A percentile compares a stretch with the other conserved stretches of the same genome.
Evolutionary conservation across 92 coral and sea anemone species (phyloP).

Genomic region (Phenganax subtilis): DNA sequence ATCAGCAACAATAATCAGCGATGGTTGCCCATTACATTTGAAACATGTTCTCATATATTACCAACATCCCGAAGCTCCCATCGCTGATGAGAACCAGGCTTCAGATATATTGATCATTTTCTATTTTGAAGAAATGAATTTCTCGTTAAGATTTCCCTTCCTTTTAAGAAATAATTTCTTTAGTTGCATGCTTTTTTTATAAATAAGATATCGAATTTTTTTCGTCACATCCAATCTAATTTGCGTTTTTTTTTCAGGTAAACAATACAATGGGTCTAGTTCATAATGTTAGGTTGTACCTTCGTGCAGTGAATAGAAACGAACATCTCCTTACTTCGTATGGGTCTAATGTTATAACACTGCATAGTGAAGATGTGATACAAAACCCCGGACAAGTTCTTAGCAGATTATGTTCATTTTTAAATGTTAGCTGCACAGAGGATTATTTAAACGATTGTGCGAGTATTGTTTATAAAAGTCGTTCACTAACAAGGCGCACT

Average conservation of each 20-base stretch:
- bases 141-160: too few relatives aligned
- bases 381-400: slow-evolving; percentile 54
- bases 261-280: slow-evolving; percentile 58
- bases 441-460: slow-evolving; percentile 71
- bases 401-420: slow-evolving; percentile 61
- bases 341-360: slow-evolving; percentile 50
- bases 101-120: too few relatives aligned
- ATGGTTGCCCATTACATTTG: too few relatives aligned
- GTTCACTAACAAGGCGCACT: slow-evolving; percentile 60
- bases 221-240: background rate
- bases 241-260: slow-evolving; percentile 39
- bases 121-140: too few relatives aligned
- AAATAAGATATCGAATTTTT: background rate
- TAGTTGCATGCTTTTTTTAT: too few relatives aligned
- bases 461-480: slow-evolving; percentile 56
- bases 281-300: slow-evolving; percentile 46
- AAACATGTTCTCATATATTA: too few relatives aligned
- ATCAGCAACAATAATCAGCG: too few relatives aligned
- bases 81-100: too few relatives aligned
- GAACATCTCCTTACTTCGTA: slow-evolving; percentile 44
- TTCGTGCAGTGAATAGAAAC: slow-evolving; percentile 53
- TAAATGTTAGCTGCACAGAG: slow-evolving; percentile 58
- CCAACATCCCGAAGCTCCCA: too few relatives aligned
- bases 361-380: slow-evolving; percentile 67
- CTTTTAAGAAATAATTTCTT: too few relatives aligned